phyloP scores from a whole-genome alignment of 2,888 invertebrate genomes.

The Pasiphila rectangulata region DNA sequence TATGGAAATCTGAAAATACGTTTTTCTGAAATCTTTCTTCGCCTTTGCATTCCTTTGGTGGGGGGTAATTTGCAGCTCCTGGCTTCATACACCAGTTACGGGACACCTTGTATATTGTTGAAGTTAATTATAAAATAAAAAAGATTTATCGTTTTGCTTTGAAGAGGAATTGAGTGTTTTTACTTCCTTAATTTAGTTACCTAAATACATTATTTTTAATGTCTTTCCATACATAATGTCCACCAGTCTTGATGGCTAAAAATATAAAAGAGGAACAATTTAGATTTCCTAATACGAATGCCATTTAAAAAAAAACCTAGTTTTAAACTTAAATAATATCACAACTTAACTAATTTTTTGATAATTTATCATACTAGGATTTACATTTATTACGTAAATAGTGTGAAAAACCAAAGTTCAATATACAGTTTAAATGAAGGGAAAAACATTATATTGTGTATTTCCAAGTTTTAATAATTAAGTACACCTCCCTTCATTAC shows the following conservation, averaged over 20 bases:
- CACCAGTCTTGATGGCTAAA: no score
- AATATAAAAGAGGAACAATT: constrained; percentile 23
- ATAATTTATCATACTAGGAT: constrained; percentile 64
- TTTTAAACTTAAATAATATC: constrained; percentile 19
- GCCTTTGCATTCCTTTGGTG: no score
- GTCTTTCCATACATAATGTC: no score
- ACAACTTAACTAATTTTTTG: constrained; percentile 36
- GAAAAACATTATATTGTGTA: neutral
- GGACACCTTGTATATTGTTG: no score
- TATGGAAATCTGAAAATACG: no score
- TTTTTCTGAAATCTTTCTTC: no score
- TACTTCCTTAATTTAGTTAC: neutral
- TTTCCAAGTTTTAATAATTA: neutral
- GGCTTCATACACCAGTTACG: no score
- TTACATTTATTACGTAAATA: constrained; percentile 47
- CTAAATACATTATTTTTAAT: no score
- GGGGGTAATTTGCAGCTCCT: no score
- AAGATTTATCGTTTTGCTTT: constrained; percentile 9
- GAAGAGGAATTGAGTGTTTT: neutral
- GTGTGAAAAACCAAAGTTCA: constrained; percentile 22
- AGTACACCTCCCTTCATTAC: constrained; percentile 12
- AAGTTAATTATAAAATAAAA: neutral
- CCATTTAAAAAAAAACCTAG: neutral
- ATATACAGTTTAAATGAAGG: constrained; percentile 27
- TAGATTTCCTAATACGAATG: constrained; percentile 9